These are phyloP conservation scores for Microtus pennsylvanicus DNA, from an alignment of 2,113 vertebrate species.

Conservation along the genomic window DNA sequence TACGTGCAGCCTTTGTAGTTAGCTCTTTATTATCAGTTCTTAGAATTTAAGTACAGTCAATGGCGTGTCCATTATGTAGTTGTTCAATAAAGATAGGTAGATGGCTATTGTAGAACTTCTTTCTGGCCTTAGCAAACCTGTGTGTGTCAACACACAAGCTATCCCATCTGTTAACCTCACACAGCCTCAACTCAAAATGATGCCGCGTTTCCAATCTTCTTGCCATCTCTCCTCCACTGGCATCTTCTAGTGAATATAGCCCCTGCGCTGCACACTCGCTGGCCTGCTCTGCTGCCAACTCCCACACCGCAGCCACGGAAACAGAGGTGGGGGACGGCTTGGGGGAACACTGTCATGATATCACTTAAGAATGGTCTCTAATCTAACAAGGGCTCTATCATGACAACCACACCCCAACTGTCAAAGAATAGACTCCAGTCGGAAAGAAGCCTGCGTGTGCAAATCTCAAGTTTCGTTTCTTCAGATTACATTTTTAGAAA, in stretches of 20 bases:
- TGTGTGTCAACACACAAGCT: neutral
- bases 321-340: neutral
- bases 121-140: neutral
- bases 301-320: neutral
- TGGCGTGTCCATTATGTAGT: neutral
- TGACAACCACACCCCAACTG: neutral
- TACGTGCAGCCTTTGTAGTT: neutral
- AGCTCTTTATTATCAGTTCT: neutral
- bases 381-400: neutral
- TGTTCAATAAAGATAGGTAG: slow-evolving; percentile 58
- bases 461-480: slow-evolving; percentile 39
- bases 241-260: neutral
- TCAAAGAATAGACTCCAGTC: slow-evolving; percentile 52
- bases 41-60: slow-evolving; percentile 38
- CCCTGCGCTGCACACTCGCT: slow-evolving; percentile 12
- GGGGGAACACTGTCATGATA: neutral
- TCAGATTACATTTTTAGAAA: slow-evolving; percentile 40
- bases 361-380: slow-evolving; percentile 38
- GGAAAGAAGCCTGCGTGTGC: slow-evolving; percentile 51
- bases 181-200: slow-evolving; percentile 23
- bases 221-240: slow-evolving; percentile 14
- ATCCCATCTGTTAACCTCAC: neutral
- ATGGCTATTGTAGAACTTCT: neutral
- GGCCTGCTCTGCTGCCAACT: neutral
- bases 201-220: neutral